These are phyloP conservation scores for Drosophila saltans DNA, from an alignment of 1,140 invertebrate genomes.

Conservation along the genomic window DNA sequence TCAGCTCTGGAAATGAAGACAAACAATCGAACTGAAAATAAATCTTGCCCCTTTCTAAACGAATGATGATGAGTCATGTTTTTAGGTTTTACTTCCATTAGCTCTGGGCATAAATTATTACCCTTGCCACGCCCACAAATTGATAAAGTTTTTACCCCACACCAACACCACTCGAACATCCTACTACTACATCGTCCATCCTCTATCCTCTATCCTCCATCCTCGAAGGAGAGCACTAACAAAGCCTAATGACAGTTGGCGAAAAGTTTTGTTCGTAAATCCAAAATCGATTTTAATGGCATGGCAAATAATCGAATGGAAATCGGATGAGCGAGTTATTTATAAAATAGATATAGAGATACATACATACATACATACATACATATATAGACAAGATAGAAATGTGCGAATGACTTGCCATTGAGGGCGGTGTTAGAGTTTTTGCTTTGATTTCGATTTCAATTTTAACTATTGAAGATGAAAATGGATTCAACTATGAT, in stretches of 20 bases:
- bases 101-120: conserved; percentile 69
- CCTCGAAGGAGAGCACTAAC: conserved; percentile 35
- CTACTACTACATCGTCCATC: not conserved
- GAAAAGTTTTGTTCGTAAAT: conserved; percentile 61
- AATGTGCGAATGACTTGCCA: not conserved
- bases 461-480: not conserved
- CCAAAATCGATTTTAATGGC: conserved; percentile 78
- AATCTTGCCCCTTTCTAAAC: conserved; percentile 43
- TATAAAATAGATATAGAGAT: conserved; percentile 36
- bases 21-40: conserved; percentile 58
- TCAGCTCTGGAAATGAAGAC: conserved; percentile 63
- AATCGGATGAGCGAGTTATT: conserved; percentile 59
- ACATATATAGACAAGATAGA: not conserved
- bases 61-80: conserved; percentile 68
- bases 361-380: not conserved
- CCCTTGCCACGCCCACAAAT: conserved; percentile 69
- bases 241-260: conserved; percentile 77
- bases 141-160: conserved; percentile 56
- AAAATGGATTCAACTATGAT: conserved; percentile 3
- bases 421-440: no score
- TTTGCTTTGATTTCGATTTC: not conserved
- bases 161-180: conserved; percentile 1
- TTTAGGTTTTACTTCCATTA: conserved; percentile 57
- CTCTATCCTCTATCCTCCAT: not conserved
- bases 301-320: conserved; percentile 74